Evolutionary conservation across 2,113 vertebrate species (phyloP).

Genomic region (Ictalurus punctatus): DNA sequence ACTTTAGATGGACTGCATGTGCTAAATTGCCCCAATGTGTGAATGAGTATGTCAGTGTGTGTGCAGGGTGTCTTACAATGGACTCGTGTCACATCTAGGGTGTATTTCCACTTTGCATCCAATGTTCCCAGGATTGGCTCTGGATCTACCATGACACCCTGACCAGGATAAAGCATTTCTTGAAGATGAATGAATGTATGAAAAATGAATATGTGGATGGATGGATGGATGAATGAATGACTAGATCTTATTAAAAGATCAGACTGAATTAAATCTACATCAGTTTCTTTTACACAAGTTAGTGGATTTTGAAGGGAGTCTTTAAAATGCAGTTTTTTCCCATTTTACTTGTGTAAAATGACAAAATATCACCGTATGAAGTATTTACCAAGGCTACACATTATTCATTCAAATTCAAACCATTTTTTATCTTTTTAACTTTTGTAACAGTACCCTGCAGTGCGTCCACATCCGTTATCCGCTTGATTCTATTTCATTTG

Average conservation of each 20-base stretch:
- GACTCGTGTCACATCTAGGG: neutral
- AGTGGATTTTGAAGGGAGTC: neutral
- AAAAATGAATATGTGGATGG: neutral
- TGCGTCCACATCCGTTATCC: constrained; percentile 20
- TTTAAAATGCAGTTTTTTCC: neutral
- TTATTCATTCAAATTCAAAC: neutral
- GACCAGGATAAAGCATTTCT: neutral
- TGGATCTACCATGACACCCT: neutral
- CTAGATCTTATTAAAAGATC: too few relatives aligned
- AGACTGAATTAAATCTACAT: neutral
- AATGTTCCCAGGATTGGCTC: neutral
- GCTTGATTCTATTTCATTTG: neutral
- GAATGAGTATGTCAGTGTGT: neutral
- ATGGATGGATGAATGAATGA: neutral
- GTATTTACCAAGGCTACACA: neutral
- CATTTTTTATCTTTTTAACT: neutral
- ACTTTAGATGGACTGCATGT: neutral
- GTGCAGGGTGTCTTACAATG: neutral
- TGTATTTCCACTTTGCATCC: neutral
- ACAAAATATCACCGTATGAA: neutral
- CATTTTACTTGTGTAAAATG: neutral
- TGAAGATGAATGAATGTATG: neutral
- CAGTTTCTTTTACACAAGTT: neutral
- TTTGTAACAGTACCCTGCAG: neutral
- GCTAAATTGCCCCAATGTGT: neutral